Conservation (phyloP, 2,113 vertebrate species). For the Leucosticte australis region DNA sequence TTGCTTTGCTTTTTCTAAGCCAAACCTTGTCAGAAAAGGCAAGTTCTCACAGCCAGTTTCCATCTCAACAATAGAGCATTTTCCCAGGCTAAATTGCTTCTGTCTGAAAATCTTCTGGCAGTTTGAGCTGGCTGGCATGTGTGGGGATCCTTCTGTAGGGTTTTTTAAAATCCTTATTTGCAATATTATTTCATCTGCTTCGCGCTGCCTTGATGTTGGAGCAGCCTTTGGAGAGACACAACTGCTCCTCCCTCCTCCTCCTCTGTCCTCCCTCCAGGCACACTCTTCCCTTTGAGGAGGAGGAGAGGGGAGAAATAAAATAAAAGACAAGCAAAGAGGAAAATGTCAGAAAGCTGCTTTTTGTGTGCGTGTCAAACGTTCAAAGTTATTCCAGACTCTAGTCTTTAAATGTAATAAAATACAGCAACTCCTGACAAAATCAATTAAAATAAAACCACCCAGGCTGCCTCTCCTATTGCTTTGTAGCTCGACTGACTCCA, state of each 20-base stretch:
- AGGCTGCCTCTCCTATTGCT: conserved; percentile 9
- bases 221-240: conserved; percentile 53
- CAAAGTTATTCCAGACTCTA: conserved; percentile 49
- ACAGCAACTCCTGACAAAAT: conserved; percentile 29
- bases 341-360: conserved; percentile 67
- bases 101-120: conserved; percentile 28
- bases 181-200: conserved; percentile 44
- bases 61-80: conserved; percentile 9
- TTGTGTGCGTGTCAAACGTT: conserved; percentile 53
- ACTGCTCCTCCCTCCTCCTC: conserved; percentile 44
- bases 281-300: conserved; percentile 55
- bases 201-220: conserved; percentile 24
- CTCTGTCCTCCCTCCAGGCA: conserved; percentile 60
- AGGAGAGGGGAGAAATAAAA: conserved; percentile 38
- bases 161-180: conserved; percentile 56
- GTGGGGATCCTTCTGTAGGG: conserved; percentile 30
- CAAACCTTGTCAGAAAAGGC: not conserved
- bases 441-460: conserved; percentile 5
- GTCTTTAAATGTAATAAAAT: conserved; percentile 34
- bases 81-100: conserved; percentile 41
- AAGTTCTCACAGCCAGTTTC: conserved; percentile 27
- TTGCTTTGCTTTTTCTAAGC: not conserved
- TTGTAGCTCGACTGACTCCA: not conserved
- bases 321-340: conserved; percentile 63
- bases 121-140: conserved; percentile 34